A percentile compares a stretch with the other conserved stretches of the same genome.
phyloP scores from a whole-genome alignment of 2,113 vertebrate genomes.

The Ardeotis arabs region DNA sequence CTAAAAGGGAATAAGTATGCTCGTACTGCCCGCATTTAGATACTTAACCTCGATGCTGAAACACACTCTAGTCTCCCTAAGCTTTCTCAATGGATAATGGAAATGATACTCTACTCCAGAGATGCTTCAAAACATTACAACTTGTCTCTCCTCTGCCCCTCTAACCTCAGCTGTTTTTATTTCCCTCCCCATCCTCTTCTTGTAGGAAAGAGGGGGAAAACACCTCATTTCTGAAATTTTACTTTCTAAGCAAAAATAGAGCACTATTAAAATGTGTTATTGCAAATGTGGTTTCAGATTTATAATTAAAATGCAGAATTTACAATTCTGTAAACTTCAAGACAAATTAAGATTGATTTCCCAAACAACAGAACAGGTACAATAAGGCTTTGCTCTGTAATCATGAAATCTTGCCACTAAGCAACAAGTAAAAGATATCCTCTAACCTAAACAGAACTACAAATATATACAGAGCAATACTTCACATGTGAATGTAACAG shows the following conservation, averaged over 20 bases:
- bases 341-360: background rate
- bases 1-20: background rate
- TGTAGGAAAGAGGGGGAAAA: background rate
- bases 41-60: background rate
- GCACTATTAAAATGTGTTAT: background rate
- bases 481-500: background rate
- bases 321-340: background rate
- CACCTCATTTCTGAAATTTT: background rate
- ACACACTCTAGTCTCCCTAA: background rate
- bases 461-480: background rate
- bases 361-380: background rate
- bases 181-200: background rate
- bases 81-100: background rate
- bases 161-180: background rate
- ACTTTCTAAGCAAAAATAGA: background rate
- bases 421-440: background rate
- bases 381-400: background rate
- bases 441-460: background rate
- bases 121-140: background rate
- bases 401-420: background rate
- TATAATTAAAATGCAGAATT: background rate
- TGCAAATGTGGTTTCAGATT: background rate
- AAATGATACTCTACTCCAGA: background rate
- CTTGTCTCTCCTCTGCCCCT: background rate
- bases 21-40: background rate